Evolutionary conservation across 2,888 invertebrate species (phyloP).

Genomic region (Drosophila borealis): DNA sequence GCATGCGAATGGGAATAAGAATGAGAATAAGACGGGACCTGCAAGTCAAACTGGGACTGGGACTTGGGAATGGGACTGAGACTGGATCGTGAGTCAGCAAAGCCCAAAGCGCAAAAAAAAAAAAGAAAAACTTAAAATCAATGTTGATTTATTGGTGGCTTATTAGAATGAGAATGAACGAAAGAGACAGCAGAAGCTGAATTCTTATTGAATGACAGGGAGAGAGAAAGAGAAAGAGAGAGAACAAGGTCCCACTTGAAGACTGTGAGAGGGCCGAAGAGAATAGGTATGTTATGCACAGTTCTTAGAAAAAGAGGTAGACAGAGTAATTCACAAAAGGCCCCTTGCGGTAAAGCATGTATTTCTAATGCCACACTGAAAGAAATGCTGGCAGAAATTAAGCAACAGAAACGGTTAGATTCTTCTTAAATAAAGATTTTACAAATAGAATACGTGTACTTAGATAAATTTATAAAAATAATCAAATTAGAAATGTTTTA

Average conservation of each 20-base stretch:
- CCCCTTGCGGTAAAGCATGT: constrained; percentile 27
- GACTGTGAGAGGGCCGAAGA: not conserved
- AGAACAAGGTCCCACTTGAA: not conserved
- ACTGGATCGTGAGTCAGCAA: constrained; percentile 77
- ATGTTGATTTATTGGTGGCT: constrained; percentile 78
- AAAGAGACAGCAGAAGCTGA: constrained; percentile 20
- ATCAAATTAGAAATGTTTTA: too few species aligned
- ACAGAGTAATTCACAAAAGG: constrained; percentile 30
- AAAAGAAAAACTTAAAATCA: constrained; percentile 53
- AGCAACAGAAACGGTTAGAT: not conserved
- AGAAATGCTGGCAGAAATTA: constrained; percentile 12
- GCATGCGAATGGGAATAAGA: constrained; percentile 53
- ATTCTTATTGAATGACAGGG: constrained; percentile 7
- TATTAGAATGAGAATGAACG: constrained; percentile 68
- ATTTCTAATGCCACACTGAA: constrained; percentile 39
- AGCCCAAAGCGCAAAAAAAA: constrained; percentile 58
- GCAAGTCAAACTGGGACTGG: constrained; percentile 44
- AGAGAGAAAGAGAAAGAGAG: constrained; percentile 8
- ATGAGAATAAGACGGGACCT: constrained; percentile 54
- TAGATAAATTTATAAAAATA: too few species aligned
- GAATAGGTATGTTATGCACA: constrained; percentile 35
- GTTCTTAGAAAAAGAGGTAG: constrained; percentile 44
- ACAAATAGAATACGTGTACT: too few species aligned
- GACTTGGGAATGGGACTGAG: constrained; percentile 24
- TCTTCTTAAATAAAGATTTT: too few species aligned